phyloP scores from a whole-genome alignment of 2,113 vertebrate species.

The Cochlearius cochlearius region DNA sequence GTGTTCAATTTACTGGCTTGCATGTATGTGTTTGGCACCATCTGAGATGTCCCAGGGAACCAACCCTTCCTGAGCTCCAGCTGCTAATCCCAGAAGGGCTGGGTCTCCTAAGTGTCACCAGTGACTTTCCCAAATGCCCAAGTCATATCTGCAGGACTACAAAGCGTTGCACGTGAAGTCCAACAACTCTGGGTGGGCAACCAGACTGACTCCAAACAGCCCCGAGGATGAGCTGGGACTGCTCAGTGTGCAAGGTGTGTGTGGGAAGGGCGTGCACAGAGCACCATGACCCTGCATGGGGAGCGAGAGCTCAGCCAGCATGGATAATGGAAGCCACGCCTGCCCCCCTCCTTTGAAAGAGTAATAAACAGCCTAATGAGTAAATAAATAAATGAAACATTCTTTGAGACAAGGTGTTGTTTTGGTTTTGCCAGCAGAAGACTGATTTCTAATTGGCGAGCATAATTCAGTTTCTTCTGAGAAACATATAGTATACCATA shows the following conservation, averaged over 20 bases:
- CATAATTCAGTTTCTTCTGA: neutral
- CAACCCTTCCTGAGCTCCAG: neutral
- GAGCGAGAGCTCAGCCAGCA: neutral
- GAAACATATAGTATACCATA: neutral
- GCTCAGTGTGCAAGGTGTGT: rapidly evolving
- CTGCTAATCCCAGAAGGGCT: neutral
- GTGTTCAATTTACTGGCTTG: neutral
- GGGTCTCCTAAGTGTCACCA: neutral
- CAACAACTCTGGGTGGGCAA: neutral
- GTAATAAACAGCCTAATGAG: neutral
- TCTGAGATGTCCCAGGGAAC: neutral
- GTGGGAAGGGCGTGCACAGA: rapidly evolving
- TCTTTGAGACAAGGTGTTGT: neutral
- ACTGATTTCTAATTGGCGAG: neutral
- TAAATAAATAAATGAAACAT: neutral
- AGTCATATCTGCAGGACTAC: neutral
- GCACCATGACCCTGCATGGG: neutral
- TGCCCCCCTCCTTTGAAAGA: neutral
- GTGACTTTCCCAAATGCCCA: neutral
- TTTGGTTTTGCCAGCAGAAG: neutral
- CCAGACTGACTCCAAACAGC: neutral
- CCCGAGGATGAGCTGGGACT: neutral
- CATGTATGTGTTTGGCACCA: neutral
- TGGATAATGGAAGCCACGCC: rapidly evolving
- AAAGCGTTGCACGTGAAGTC: neutral